These are phyloP conservation scores for Galendromus occidentalis DNA, from an alignment of 1,140 invertebrate species.

Conservation along the genomic window DNA sequence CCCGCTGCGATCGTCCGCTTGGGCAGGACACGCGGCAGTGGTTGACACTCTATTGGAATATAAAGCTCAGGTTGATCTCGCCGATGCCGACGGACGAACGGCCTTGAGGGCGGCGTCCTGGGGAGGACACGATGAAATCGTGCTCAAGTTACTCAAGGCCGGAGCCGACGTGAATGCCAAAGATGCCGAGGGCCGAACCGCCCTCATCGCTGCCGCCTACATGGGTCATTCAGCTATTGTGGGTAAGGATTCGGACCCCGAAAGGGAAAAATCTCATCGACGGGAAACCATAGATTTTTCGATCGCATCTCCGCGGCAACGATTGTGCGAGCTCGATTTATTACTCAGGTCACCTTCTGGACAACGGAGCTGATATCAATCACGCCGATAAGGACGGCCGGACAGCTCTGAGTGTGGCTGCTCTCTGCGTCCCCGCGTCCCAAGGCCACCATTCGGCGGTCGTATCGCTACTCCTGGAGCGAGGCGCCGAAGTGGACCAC, in stretches of 20 bases:
- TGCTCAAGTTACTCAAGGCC: slow-evolving; percentile 56
- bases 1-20: slow-evolving; percentile 44
- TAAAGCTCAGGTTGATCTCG: slow-evolving; percentile 57
- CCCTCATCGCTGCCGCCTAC: slow-evolving; percentile 35
- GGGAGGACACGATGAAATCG: slow-evolving; percentile 78
- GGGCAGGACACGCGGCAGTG: slow-evolving; percentile 66
- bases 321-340: slow-evolving; percentile 24
- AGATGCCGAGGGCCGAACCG: slow-evolving; percentile 61
- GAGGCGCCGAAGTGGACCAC: slow-evolving; percentile 64
- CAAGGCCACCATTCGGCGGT: slow-evolving; percentile 38
- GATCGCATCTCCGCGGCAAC: slow-evolving; percentile 22
- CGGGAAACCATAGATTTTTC: no score
- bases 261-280: no score
- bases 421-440: slow-evolving; percentile 67
- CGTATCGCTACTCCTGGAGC: slow-evolving; percentile 52
- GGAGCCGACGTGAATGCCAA: slow-evolving; percentile 66
- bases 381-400: slow-evolving; percentile 23
- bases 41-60: slow-evolving; percentile 48
- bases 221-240: slow-evolving; percentile 36
- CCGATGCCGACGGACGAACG: slow-evolving; percentile 65
- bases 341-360: slow-evolving; percentile 22
- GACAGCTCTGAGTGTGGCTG: slow-evolving; percentile 74
- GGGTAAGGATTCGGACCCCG: slow-evolving; percentile 21
- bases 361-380: slow-evolving; percentile 27
- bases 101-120: slow-evolving; percentile 75